Evolutionary conservation across 2,113 vertebrate species (phyloP), one percentile per base, ranked within the genome.

Genomic region (Cranoglanis bouderius): DNA sequence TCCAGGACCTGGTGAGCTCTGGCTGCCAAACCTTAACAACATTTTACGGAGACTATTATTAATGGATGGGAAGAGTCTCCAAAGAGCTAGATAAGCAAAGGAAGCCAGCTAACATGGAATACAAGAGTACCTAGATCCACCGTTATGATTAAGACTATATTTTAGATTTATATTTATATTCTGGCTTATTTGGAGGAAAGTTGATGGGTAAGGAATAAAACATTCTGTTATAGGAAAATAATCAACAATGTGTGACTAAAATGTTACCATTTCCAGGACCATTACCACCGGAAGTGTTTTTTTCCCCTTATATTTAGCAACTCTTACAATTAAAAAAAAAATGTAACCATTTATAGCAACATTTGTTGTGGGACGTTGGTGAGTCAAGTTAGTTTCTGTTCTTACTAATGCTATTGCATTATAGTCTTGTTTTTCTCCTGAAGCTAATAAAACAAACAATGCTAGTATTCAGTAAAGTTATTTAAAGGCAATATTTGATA

Each of bases 21-120:
- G 43, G 35, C 72, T 85, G 87, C 87, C 72, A 88, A 61, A 80
- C 43, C 21, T 67, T 89, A 80, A 80, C 59, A 51, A 67, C 83
- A 55, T 85, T 80, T 24, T 49, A 55, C 32, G 1, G 72, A 46
- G 24, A 35, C 35, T 77, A 6, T 10, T 55, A 21, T n/a, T 89
- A 59, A 89, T 89, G 1, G 80, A 55, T 78, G 38, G 55, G 72
- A 49, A 78, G 51, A 61, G 16, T 21, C n/a, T 46, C 65, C 75
- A 65, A 87, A 65, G 46, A 81, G 74, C 43, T n/a, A 80, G 53
- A 86, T 86, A 80, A 67, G 46, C n/a, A 70, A 35, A 81, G 77
- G 59, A 77, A 78, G 55, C 29, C 85, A 81, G 59, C 59, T 35
- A 26, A 65, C 46, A 13, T 38, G 72, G 38, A 86, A 63, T 84